Conservation (phyloP, 1,140 invertebrate species). For the Musca domestica region DNA sequence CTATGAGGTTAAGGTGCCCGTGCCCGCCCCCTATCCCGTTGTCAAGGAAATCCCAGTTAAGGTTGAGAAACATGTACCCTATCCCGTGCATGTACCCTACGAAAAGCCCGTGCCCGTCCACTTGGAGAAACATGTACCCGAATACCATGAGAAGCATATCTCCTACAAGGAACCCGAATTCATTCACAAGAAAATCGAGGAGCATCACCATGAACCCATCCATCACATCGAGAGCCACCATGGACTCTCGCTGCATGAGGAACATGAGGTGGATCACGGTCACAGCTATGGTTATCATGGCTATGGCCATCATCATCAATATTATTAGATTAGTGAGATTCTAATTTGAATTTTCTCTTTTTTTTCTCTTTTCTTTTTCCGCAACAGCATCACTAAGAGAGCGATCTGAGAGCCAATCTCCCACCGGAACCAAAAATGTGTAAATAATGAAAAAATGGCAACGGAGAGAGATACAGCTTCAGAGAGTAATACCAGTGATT, state of each 20-base stretch:
- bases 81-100: slow-evolving; percentile 59
- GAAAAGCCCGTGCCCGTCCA: slow-evolving; percentile 56
- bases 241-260: slow-evolving; percentile 21
- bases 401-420: not conserved
- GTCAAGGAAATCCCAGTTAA: slow-evolving; percentile 57
- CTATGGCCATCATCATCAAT: not conserved
- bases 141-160: slow-evolving; percentile 49
- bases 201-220: slow-evolving; percentile 8
- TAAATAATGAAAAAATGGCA: not conserved
- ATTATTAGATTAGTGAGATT: not conserved
- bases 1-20: slow-evolving; percentile 60
- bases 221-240: slow-evolving; percentile 23
- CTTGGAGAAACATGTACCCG: slow-evolving; percentile 54
- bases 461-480: not conserved
- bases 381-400: slow-evolving; percentile 14
- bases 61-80: slow-evolving; percentile 60
- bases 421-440: not conserved
- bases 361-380: slow-evolving; percentile 8
- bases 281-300: slow-evolving; percentile 27
- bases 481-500: slow-evolving; percentile 7
- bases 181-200: slow-evolving; percentile 43
- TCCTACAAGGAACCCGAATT: slow-evolving; percentile 52
- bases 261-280: slow-evolving; percentile 27
- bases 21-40: slow-evolving; percentile 58
- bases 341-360: slow-evolving; percentile 8